These are phyloP conservation scores for Heteractis magnifica DNA, from an alignment of 92 coral and sea anemone genomes.

Conservation along the genomic window DNA sequence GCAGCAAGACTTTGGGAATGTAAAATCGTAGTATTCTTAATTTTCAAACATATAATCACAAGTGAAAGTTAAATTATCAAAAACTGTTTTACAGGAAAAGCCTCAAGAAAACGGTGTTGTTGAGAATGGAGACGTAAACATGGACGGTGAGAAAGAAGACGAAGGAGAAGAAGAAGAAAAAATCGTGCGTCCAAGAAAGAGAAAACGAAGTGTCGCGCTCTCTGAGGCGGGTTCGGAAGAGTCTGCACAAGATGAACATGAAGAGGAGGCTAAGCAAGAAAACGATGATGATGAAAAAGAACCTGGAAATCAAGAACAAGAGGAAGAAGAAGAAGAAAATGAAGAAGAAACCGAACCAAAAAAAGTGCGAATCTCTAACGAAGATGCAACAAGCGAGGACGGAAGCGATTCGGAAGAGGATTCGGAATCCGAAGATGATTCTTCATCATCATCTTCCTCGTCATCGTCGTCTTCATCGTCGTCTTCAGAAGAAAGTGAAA, in stretches of 20 bases:
- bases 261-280: constrained; percentile 30
- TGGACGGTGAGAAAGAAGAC: constrained; percentile 48
- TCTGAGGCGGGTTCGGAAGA: constrained; percentile 59
- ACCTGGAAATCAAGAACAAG: constrained; percentile 35
- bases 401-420: constrained; percentile 73
- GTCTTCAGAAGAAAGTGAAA: constrained; percentile 78
- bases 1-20: too few relatives aligned
- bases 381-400: constrained; percentile 69
- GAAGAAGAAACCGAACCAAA: constrained; percentile 36
- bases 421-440: constrained; percentile 72
- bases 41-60: background rate
- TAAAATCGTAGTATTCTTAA: too few relatives aligned
- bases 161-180: constrained; percentile 81
- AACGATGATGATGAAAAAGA: constrained; percentile 39
- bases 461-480: constrained; percentile 80
- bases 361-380: constrained; percentile 65
- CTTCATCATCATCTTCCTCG: constrained; percentile 73
- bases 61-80: background rate
- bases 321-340: constrained; percentile 33
- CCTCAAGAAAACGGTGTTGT: constrained; percentile 46
- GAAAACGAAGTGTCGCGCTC: constrained; percentile 64
- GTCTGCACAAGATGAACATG: constrained; percentile 31
- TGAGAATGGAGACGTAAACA: constrained; percentile 54
- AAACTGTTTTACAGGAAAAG: constrained; percentile 14
- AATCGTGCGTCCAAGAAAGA: constrained; percentile 70